Percentiles rank a stretch among this genome's conserved stretches.
Evolutionary conservation across 2,797 vertebrate species (phyloP).

Genomic region (Nannoperca australis): DNA sequence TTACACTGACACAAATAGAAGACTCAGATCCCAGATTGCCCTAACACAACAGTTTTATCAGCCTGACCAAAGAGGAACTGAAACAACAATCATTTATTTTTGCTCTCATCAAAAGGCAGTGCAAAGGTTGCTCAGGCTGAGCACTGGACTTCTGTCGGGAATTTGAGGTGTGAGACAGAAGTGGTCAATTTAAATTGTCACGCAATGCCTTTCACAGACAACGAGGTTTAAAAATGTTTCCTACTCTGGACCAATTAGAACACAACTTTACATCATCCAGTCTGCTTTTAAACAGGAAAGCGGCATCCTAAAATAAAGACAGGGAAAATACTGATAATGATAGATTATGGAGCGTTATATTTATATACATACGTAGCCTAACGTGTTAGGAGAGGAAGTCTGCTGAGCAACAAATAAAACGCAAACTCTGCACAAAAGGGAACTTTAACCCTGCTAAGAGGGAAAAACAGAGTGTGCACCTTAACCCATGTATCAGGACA

Average conservation of each 20-base stretch:
- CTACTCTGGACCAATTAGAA: background rate
- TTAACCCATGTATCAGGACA: conserved; percentile 67
- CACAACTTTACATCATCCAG: background rate
- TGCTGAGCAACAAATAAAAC: conserved; percentile 41
- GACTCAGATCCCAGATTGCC: background rate
- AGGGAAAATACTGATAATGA: too few relatives aligned
- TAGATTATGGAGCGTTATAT: too few relatives aligned
- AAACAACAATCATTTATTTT: conserved; percentile 15
- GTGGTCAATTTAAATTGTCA: conserved; percentile 2
- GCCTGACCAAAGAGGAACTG: conserved; percentile 18
- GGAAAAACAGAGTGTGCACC: conserved; percentile 49
- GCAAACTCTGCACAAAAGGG: conserved; percentile 66
- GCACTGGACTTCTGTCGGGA: conserved; percentile 61
- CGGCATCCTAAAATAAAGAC: background rate
- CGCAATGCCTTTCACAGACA: conserved; percentile 1
- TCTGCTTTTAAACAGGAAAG: conserved; percentile 1
- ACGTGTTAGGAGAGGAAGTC: conserved; percentile 31
- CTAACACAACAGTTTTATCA: background rate
- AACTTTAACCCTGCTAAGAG: conserved; percentile 72
- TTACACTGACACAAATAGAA: conserved; percentile 28
- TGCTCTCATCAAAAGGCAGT: conserved; percentile 25
- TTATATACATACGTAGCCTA: too few relatives aligned
- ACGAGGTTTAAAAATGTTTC: background rate
- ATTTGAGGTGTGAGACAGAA: conserved; percentile 23
- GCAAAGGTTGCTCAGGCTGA: conserved; percentile 50